phyloP scores from a whole-genome alignment of 2,888 invertebrate species.

The Himalopsyche tibetana region DNA sequence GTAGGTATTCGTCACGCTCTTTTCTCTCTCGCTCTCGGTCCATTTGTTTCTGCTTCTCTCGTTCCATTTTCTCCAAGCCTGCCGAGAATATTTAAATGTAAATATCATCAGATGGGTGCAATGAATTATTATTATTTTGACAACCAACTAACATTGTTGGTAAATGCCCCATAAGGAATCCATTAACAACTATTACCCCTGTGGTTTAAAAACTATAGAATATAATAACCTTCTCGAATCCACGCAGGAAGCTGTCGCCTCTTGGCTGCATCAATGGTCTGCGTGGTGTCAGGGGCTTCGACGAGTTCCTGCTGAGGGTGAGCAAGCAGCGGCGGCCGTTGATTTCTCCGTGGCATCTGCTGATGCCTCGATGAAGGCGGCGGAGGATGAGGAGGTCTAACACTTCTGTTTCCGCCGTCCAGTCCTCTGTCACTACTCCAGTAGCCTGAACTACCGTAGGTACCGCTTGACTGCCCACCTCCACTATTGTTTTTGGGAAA shows the following conservation, averaged over 20 bases:
- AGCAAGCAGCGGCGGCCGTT: slow-evolving; percentile 40
- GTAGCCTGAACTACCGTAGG: slow-evolving; percentile 54
- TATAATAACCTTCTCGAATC: slow-evolving; percentile 89
- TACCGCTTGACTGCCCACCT: not conserved
- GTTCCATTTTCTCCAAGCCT: slow-evolving; percentile 98
- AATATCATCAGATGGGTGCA: not conserved
- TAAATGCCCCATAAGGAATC: too few species aligned
- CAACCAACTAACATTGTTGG: too few species aligned
- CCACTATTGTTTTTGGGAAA: not conserved
- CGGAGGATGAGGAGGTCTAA: not conserved
- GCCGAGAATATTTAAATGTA: slow-evolving; percentile 65
- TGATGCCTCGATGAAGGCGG: slow-evolving; percentile 1
- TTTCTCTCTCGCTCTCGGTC: slow-evolving; percentile 85
- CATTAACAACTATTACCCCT: too few species aligned
- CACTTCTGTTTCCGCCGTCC: slow-evolving; percentile 16
- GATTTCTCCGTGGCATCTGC: slow-evolving; percentile 2
- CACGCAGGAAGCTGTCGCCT: slow-evolving; percentile 95
- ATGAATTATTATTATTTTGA: too few species aligned
- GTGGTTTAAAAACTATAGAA: not conserved
- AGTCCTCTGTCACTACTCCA: slow-evolving; percentile 59
- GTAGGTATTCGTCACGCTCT: slow-evolving; percentile 79
- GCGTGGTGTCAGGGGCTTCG: slow-evolving; percentile 70
- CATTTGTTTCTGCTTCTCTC: slow-evolving; percentile 91
- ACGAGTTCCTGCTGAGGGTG: slow-evolving; percentile 67
- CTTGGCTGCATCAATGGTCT: slow-evolving; percentile 87